Conservation (phyloP, 2,888 invertebrate species). For the Fragum whitleyi region DNA sequence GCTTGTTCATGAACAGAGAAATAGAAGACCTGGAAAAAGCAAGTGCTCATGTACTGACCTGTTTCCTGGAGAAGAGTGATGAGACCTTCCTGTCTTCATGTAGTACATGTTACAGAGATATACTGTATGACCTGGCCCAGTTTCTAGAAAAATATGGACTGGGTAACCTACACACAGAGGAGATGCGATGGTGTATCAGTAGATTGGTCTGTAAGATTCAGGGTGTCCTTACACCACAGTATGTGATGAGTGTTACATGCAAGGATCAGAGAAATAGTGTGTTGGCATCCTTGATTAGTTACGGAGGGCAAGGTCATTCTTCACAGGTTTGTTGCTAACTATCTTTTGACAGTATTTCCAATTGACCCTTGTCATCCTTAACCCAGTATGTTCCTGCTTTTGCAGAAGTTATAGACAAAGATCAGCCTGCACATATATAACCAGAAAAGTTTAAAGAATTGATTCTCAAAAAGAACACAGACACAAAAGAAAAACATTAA, state of each 20-base stretch:
- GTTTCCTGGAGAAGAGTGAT: constrained; percentile 38
- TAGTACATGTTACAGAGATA: constrained; percentile 29
- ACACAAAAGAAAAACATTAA: no score
- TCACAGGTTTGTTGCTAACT: constrained; percentile 4
- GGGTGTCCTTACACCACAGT: constrained; percentile 41
- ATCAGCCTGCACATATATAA: no score
- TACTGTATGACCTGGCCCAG: constrained; percentile 51
- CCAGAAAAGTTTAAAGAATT: no score
- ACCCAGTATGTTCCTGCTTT: no score
- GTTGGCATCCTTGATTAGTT: constrained; percentile 36
- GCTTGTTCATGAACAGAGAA: constrained; percentile 38
- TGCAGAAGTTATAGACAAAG: no score
- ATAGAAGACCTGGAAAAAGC: constrained; percentile 46
- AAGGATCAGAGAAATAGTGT: constrained; percentile 43
- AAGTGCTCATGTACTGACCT: constrained; percentile 34
- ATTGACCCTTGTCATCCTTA: no score
- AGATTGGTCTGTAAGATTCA: constrained; percentile 52
- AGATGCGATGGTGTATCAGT: constrained; percentile 40
- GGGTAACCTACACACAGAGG: constrained; percentile 39
- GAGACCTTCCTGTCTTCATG: constrained; percentile 37
- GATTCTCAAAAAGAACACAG: no score
- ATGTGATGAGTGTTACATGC: constrained; percentile 44
- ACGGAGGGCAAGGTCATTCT: constrained; percentile 20
- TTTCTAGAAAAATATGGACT: constrained; percentile 44
- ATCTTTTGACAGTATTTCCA: no score